Percentiles rank a stretch among this genome's conserved stretches.
Evolutionary conservation across 2,888 invertebrate species (phyloP).

Genomic region (Drosophila siamana): DNA sequence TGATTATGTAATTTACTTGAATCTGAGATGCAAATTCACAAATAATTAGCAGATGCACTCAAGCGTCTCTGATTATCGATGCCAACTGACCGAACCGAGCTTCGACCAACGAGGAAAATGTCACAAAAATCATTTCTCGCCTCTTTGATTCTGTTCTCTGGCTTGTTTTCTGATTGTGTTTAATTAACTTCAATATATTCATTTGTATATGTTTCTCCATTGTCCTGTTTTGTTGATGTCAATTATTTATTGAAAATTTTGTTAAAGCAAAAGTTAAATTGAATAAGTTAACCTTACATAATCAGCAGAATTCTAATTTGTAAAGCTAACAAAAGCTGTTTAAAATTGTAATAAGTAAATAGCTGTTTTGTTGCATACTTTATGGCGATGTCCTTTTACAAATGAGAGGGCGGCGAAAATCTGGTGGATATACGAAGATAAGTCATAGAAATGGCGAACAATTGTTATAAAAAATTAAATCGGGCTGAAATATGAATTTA

Average conservation of each 20-base stretch:
- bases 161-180: conserved; percentile 31
- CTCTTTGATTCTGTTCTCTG: conserved; percentile 54
- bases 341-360: background rate
- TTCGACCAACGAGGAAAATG: conserved; percentile 15
- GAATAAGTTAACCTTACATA: background rate
- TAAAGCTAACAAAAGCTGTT: background rate
- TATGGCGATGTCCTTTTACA: background rate
- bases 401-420: background rate
- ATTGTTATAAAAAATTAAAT: too few species aligned
- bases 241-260: background rate
- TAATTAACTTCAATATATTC: conserved; percentile 39
- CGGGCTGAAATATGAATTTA: too few species aligned
- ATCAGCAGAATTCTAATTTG: background rate
- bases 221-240: background rate
- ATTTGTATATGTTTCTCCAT: background rate
- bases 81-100: conserved; percentile 15
- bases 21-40: conserved; percentile 29
- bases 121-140: conserved; percentile 33
- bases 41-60: conserved; percentile 69
- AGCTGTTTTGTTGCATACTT: conserved; percentile 1
- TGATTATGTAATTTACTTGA: conserved; percentile 26
- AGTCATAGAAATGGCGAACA: too few species aligned
- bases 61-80: conserved; percentile 34
- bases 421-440: too few species aligned
- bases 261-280: background rate